phyloP scores from a whole-genome alignment of 2,113 vertebrate species.

The Chlorodrepanis virens region DNA sequence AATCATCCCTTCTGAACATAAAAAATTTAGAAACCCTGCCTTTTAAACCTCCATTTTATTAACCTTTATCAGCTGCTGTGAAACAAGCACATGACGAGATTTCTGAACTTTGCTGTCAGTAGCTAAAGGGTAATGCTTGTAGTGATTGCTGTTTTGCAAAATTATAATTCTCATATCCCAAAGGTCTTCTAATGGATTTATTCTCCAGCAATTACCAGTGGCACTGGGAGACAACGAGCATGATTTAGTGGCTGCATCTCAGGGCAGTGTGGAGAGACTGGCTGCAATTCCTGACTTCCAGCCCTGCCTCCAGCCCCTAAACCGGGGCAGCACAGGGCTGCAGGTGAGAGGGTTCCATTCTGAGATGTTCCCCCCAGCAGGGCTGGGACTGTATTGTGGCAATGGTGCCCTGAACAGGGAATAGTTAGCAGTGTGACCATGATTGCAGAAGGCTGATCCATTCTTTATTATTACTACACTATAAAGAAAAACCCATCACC shows the following conservation, averaged over 20 bases:
- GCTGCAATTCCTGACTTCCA: background rate
- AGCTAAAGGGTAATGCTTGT: constrained; percentile 69
- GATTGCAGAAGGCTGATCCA: background rate
- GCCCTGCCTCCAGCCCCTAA: background rate
- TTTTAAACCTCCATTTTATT: constrained; percentile 67
- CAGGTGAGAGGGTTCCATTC: background rate
- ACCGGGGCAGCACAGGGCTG: background rate
- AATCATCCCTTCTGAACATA: constrained; percentile 15
- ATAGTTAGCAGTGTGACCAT: background rate
- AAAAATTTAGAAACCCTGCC: constrained; percentile 35
- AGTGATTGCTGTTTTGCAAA: constrained; percentile 58
- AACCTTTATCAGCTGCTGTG: constrained; percentile 68
- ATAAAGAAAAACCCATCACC: background rate
- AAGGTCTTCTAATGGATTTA: constrained; percentile 53
- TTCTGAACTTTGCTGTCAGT: constrained; percentile 66
- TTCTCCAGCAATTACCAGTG: background rate
- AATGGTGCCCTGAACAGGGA: background rate
- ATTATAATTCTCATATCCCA: constrained; percentile 12
- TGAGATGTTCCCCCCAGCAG: background rate
- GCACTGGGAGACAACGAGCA: background rate
- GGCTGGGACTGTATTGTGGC: background rate
- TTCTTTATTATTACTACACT: background rate
- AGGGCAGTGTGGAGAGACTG: background rate
- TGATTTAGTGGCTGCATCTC: background rate
- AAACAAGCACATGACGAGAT: constrained; percentile 50